Evolutionary conservation across 1,140 invertebrate species (phyloP).

Genomic region (Psilanteris sp.): DNA sequence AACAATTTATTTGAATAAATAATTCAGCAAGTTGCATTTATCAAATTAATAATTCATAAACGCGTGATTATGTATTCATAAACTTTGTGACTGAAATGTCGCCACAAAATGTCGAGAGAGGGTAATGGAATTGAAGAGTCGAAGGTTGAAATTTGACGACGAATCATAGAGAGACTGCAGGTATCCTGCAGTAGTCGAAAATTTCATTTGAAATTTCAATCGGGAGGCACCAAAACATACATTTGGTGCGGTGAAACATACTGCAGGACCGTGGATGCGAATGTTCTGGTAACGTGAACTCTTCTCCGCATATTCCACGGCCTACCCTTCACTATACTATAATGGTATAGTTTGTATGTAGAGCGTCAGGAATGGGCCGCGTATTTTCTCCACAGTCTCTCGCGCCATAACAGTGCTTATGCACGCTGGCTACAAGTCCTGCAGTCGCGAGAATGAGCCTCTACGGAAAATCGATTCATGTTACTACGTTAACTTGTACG

Average conservation of each 20-base stretch:
- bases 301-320: slow-evolving; percentile 40
- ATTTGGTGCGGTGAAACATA: slow-evolving; percentile 48
- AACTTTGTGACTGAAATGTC: slow-evolving; percentile 30
- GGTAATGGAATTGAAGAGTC: slow-evolving; percentile 47
- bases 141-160: slow-evolving; percentile 48
- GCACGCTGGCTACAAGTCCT: slow-evolving; percentile 40
- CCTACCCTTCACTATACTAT: slow-evolving; percentile 29
- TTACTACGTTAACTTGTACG: slow-evolving; percentile 56
- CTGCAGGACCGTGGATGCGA: no score
- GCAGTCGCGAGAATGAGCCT: slow-evolving; percentile 45
- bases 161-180: slow-evolving; percentile 36
- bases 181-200: slow-evolving; percentile 48
- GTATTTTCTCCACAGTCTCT: slow-evolving; percentile 45
- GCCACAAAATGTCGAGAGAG: slow-evolving; percentile 26
- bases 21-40: slow-evolving; percentile 20
- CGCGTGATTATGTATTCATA: slow-evolving; percentile 42
- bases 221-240: slow-evolving; percentile 7
- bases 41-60: slow-evolving; percentile 50
- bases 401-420: slow-evolving; percentile 27
- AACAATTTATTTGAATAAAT: slow-evolving; percentile 28
- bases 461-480: slow-evolving; percentile 54
- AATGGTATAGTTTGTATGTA: slow-evolving; percentile 69
- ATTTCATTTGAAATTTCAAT: slow-evolving; percentile 62
- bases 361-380: slow-evolving; percentile 38
- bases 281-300: no score